These are phyloP conservation scores for Drosophila birchii DNA, from an alignment of 2,888 invertebrate genomes.

Conservation along the genomic window DNA sequence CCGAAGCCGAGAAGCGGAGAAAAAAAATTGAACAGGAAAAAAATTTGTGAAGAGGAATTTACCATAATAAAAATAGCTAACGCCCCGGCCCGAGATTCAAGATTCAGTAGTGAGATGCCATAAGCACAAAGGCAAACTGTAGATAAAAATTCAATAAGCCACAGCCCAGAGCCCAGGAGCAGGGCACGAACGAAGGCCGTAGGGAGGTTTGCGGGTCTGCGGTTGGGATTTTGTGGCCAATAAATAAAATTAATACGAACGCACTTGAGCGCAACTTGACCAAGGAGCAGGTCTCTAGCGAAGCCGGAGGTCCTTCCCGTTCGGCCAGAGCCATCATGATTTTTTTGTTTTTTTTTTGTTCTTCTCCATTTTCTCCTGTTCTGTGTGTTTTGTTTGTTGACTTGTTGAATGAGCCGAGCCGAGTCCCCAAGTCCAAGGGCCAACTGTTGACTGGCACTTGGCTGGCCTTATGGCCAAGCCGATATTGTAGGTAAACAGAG, in stretches of 20 bases:
- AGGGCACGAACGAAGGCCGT: constrained; percentile 62
- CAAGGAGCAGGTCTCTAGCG: constrained; percentile 39
- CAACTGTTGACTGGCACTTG: constrained; percentile 68
- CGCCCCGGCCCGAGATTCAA: constrained; percentile 52
- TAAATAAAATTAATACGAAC: constrained; percentile 78
- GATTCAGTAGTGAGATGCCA: constrained; percentile 51
- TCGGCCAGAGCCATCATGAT: constrained; percentile 14
- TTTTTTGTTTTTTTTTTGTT: constrained; percentile 5
- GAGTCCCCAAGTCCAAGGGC: constrained; percentile 41
- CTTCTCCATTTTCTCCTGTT: constrained; percentile 30
- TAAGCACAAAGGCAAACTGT: constrained; percentile 74
- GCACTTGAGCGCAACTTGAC: constrained; percentile 70
- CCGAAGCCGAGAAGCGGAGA: constrained; percentile 2
- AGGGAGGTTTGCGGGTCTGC: constrained; percentile 30
- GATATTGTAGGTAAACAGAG: constrained; percentile 43
- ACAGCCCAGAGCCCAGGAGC: constrained; percentile 30
- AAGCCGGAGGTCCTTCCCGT: constrained; percentile 13
- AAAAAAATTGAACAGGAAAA: constrained; percentile 21
- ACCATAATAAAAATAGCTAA: constrained; percentile 63
- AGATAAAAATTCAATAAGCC: constrained; percentile 78
- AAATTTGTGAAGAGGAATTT: constrained; percentile 49
- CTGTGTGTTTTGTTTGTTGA: constrained; percentile 65
- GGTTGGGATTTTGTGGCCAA: constrained; percentile 65
- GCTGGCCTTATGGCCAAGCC: constrained; percentile 43
- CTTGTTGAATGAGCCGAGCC: constrained; percentile 65